Conservation (phyloP, 2,888 invertebrate species). For the Apeira syringaria region DNA sequence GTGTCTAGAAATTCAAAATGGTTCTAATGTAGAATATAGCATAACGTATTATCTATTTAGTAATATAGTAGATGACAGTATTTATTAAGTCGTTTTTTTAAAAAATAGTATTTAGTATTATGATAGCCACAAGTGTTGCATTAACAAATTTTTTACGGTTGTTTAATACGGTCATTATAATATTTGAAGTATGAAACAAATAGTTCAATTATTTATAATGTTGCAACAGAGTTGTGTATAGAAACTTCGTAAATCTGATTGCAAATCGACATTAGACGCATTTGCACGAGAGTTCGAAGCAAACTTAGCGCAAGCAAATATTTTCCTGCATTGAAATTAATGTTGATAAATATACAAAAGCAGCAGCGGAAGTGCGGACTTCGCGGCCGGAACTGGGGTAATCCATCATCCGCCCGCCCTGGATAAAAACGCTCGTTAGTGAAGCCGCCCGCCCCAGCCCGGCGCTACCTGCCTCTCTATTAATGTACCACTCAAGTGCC, state of each 20-base stretch:
- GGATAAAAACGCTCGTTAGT: slow-evolving; percentile 83
- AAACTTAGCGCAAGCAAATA: slow-evolving; percentile 47
- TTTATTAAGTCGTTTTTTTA: too few species aligned
- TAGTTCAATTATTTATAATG: too few species aligned
- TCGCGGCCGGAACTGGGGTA: slow-evolving; percentile 73
- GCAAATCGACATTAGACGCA: slow-evolving; percentile 11
- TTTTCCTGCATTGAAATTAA: slow-evolving; percentile 73
- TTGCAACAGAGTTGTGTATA: slow-evolving; percentile 1
- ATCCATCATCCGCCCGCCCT: slow-evolving; percentile 81
- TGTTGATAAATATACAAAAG: slow-evolving; percentile 78
- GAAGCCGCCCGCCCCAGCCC: slow-evolving; percentile 50
- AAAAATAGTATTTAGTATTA: too few species aligned
- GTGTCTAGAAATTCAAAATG: too few species aligned
- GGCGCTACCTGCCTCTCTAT: slow-evolving; percentile 75
- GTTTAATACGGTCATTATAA: too few species aligned
- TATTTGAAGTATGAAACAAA: too few species aligned
- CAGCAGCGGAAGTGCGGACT: slow-evolving; percentile 68
- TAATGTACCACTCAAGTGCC: slow-evolving; percentile 80
- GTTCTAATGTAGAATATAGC: too few species aligned
- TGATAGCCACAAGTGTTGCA: too few species aligned
- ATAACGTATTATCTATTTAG: too few species aligned
- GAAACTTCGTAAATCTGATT: slow-evolving; percentile 13
- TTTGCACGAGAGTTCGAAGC: slow-evolving; percentile 30
- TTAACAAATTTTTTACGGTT: too few species aligned
- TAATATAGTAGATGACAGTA: too few species aligned